Percentiles rank a stretch among this genome's conserved stretches.
These are phyloP conservation scores for Synanthedon myopaeformis DNA, from an alignment of 2,888 invertebrate species.

Conservation along the genomic window DNA sequence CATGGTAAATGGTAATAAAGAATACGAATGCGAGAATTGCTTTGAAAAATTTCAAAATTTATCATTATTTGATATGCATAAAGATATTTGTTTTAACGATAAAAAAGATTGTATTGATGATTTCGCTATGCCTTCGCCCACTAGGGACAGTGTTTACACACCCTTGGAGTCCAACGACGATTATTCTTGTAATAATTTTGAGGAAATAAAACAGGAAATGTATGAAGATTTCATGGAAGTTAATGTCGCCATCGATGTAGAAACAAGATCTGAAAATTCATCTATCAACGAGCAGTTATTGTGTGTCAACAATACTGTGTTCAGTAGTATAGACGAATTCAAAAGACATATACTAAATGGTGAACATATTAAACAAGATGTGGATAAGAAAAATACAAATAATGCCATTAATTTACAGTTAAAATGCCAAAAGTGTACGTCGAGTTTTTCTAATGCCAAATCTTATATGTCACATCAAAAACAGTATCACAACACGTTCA, in stretches of 20 bases:
- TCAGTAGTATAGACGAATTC: background rate
- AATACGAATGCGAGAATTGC: constrained; percentile 16
- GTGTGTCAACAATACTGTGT: background rate
- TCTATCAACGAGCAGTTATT: background rate
- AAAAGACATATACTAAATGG: background rate
- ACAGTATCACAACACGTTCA: constrained; percentile 1
- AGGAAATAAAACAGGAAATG: background rate
- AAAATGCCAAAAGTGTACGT: constrained; percentile 6
- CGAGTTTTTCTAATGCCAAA: background rate
- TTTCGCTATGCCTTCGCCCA: background rate
- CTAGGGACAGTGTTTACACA: constrained; percentile 9
- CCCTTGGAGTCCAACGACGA: constrained; percentile 4
- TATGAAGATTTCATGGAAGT: background rate
- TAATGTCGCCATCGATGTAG: background rate
- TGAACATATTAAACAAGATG: background rate
- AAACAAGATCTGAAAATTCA: background rate
- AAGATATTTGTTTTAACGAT: background rate
- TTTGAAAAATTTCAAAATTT: constrained; percentile 9
- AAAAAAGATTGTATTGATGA: background rate
- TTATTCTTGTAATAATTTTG: background rate
- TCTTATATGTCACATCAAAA: background rate
- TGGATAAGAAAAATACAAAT: constrained; percentile 12
- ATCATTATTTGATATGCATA: background rate
- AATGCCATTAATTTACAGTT: constrained; percentile 15
- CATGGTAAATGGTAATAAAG: background rate